Percentiles rank a stretch among this genome's conserved stretches.
Evolutionary conservation across 2,797 vertebrate genomes (phyloP).

Genomic region (Acanthopagrus latus): DNA sequence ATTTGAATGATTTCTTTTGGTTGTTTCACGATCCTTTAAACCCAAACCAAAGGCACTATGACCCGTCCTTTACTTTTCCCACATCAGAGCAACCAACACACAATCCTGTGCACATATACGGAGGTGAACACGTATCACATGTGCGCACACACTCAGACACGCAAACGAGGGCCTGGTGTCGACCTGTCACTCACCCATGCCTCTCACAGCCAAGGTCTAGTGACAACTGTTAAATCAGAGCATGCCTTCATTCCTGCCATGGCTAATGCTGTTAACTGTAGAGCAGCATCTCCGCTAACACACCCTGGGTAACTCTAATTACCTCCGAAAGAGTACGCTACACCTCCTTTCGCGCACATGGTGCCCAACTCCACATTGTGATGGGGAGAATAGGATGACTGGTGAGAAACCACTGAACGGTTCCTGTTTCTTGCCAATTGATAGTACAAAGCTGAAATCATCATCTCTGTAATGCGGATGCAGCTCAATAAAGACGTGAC

Average conservation of each 20-base stretch:
- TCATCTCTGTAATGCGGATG: constrained; percentile 26
- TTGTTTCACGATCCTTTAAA: too few relatives aligned
- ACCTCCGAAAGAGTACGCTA: constrained; percentile 59
- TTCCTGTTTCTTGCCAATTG: constrained; percentile 16
- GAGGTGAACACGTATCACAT: neutral
- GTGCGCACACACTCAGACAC: constrained; percentile 34
- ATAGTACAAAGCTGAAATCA: constrained; percentile 12
- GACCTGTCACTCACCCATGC: constrained; percentile 77
- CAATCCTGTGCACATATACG: neutral
- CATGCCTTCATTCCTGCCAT: constrained; percentile 60
- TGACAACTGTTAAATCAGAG: constrained; percentile 81
- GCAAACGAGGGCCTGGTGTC: constrained; percentile 28
- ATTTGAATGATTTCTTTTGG: neutral
- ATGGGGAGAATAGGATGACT: neutral
- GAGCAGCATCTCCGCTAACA: constrained; percentile 68
- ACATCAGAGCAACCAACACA: constrained; percentile 1
- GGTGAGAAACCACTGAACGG: constrained; percentile 1
- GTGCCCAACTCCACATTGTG: constrained; percentile 30
- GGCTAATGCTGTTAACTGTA: constrained; percentile 75
- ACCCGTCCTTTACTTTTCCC: neutral
- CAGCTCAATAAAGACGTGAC: constrained; percentile 35
- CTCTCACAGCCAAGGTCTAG: constrained; percentile 75
- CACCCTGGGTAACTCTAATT: constrained; percentile 62
- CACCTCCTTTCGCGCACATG: constrained; percentile 56
- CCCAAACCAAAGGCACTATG: neutral